Base-by-base conservation (phyloP, 2,888 invertebrate species). In the Pocota personata region DNA sequence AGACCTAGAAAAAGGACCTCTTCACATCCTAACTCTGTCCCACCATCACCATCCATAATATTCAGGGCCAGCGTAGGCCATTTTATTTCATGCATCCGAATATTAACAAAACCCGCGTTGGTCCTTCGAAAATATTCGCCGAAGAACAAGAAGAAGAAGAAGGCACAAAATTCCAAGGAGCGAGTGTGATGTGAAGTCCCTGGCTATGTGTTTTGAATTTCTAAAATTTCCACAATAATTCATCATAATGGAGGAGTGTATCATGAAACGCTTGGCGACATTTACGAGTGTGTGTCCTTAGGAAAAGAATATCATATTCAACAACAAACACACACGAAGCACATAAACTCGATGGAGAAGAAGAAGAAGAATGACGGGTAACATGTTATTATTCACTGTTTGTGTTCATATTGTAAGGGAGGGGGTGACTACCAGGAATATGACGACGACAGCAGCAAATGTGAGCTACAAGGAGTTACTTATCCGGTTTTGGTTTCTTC, bases 301-400 rank as follows among this genome's bases (percentile, higher is more conserved):
- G n/a, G 58, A 60, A 55, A 72, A 50, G 69, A 58, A 76, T 69
- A 40, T 60, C 27, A 24, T 69, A 35, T 58, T 12, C 43, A 7
- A 43, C 14, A 24, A 32, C 69, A 50, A 21, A 16, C 27, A 30
- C 24, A 64, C 43, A 55, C 30, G n/a, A n/a, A n/a, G 21, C 43
- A 14, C 14, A 48, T 8, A 35, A 19, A 16, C 19, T 10, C 5
- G 10, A 1, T 37, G 37, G 4, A 30, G 16, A 12, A 3, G 46
- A 73, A 21, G 8, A 27, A 30, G 43, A 40, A 32, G 40, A 64
- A 58, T 60, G 60, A 80, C 58, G 82, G 55, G 62, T 69, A 55
- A 69, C 73, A 79, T 71, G 84, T 77, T 82, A 71, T 82, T 82
- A 77, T 77, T 82, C 82, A 76, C 64, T 67, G 73, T 80, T 73